Evolutionary conservation across 53 echinoderm and acorn worm species (phyloP), one percentile per base, ranked within the genome.

Genomic region (Echinometra lucunter): DNA sequence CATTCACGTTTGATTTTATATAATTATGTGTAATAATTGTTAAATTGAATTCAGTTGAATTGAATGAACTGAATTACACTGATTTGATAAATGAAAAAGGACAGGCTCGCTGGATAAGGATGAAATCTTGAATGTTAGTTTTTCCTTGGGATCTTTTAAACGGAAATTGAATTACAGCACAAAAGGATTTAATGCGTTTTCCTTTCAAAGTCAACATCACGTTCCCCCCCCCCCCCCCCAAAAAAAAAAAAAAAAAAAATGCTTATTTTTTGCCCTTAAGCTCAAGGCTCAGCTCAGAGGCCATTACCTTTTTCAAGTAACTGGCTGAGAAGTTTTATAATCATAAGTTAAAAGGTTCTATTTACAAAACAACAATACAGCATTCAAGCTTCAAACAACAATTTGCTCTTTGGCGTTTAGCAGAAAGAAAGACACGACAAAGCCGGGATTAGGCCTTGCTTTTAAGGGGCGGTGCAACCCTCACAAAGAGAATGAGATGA

Each of bases 311-410:
- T 37, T 74, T 74, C 74, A 35, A 23, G 40, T 44, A 38, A 81
- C 81, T 42, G 42, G 21, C 38, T 42, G 44, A 30, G 6, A 81
- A 34, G 15, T 12, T 35, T 34, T 74, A n/a, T 81, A 44, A 81
- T 81, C 81, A 81, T 25, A 81, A 63, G 69, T 69, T 44, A 81
- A 44, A 81, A 32, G 74, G 32, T 28, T 18, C 45, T 85, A 85
- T 85, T 85, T 85, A 85, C 85, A n/a, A 85, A 85, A 85, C 85
- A 42, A 42, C 80, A 47, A 47, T 47, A 85, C 45, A 3, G 45
- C 28, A 47, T 49, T 85, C 27, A 85, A 85, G n/a, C n/a, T 49
- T 85, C 85, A 49, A 85, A 85, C 85, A 85, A 85, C 85, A 85
- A 49, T 85, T 49, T 85, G 28, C 85, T 53, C 47, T 49, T 85